Evolutionary conservation across 2,113 vertebrate genomes (phyloP), one percentile per base, ranked within the genome.

Genomic region (Gila orcuttii): DNA sequence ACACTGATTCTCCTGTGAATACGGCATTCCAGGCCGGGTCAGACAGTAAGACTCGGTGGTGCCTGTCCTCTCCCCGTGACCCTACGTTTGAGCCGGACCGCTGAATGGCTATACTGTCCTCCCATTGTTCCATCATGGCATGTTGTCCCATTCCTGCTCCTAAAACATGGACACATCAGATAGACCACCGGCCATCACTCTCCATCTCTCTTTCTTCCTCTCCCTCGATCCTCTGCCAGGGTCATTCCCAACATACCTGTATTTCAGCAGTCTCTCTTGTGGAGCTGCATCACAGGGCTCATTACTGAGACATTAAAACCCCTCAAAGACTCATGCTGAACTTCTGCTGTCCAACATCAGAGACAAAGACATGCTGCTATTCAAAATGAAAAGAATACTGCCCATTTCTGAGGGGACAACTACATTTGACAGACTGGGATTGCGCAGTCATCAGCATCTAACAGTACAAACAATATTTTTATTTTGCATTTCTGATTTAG

Each of bases 201-300:
- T 87, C 79, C 89, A 90, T 86, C 78, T 52, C 73, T 64, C 83
- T 89, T 89, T 89, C 86, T 88, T 88, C 78, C 89, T 85, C 52
- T 86, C 66, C 75, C 76, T 85, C 82, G 57, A 84, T 88, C 82
- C 83, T 82, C 71, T 78, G 85, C 85, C 79, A 86, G 83, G 79
- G 82, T 79, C 82, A 90, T 90, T 90, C 89, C 83, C 74, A 60
- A 52, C 85, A 90, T 90, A 90, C 89, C 89, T 87, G 85, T 78
- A 45, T 88, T 82, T 90, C 89, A 90, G 85, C 89, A 59, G 47
- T 45, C 79, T 78, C 66, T 82, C 36, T 86, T 73, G 60, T 17
- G 62, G 62, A 83, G 66, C 60, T 83, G 74, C 83, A 87, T 85
- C 88, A 85, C 85, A 85, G 83, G 50, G 71, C 79, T 69, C 69